Conservation (phyloP, 2,113 vertebrate species). For the Vanacampus margaritifer region DNA sequence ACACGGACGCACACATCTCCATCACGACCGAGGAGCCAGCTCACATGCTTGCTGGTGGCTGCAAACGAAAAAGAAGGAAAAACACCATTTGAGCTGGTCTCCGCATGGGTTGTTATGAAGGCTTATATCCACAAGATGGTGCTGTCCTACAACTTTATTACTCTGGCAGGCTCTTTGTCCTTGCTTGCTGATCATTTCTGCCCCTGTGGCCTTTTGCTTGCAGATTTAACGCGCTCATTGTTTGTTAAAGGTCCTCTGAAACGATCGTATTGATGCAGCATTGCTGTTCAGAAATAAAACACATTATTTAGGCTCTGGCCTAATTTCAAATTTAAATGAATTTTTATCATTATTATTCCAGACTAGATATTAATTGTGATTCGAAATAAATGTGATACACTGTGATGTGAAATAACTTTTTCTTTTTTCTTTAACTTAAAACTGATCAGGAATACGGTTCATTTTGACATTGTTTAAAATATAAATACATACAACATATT, state of each 20-base stretch:
- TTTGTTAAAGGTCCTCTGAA: not conserved
- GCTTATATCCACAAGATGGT: constrained; percentile 54
- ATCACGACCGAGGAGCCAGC: constrained; percentile 72
- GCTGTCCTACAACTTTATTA: constrained; percentile 41
- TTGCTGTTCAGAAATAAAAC: not conserved
- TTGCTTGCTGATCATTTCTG: not conserved
- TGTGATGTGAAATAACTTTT: not conserved
- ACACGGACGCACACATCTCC: constrained; percentile 71
- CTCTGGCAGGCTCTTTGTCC: not conserved
- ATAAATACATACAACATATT: not conserved
- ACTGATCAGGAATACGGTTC: not conserved
- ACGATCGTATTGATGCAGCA: not conserved
- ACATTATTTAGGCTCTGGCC: not conserved
- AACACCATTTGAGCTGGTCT: not conserved
- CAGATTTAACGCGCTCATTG: not conserved
- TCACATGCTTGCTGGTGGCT: constrained; percentile 70
- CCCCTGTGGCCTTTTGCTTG: not conserved
- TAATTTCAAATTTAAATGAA: not conserved
- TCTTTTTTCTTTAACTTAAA: too few species aligned
- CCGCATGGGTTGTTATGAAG: constrained; percentile 13
- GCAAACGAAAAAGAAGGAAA: not conserved
- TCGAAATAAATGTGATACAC: too few species aligned
- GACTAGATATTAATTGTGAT: not conserved
- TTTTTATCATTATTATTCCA: too few species aligned
- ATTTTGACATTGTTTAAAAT: not conserved